A percentile compares a stretch with the other conserved stretches of the same genome.
Evolutionary conservation across 2,113 vertebrate species (phyloP).

Genomic region (Ginglymostoma cirratum): DNA sequence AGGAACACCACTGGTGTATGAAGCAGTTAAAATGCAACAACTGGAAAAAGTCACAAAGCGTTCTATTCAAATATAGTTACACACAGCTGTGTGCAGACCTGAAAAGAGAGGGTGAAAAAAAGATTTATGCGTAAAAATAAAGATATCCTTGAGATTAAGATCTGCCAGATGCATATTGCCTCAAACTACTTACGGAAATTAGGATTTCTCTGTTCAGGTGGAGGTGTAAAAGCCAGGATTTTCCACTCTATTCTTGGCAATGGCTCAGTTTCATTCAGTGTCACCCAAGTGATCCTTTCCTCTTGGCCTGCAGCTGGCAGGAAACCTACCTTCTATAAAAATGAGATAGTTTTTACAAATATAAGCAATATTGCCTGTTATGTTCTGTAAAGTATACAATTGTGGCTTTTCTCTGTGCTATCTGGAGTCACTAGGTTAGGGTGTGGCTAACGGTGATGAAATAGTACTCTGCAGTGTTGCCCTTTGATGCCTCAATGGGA

Average conservation of each 20-base stretch:
- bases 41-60: not conserved
- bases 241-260: constrained; percentile 73
- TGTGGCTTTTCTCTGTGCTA: not conserved
- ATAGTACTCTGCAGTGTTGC: not conserved
- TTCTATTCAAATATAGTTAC: not conserved
- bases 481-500: not conserved
- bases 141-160: not conserved
- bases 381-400: not conserved
- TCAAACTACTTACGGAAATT: constrained; percentile 67
- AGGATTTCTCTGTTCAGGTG: constrained; percentile 70
- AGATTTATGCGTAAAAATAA: not conserved
- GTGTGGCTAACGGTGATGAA: not conserved
- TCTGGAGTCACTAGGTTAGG: not conserved
- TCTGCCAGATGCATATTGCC: not conserved
- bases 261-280: constrained; percentile 65
- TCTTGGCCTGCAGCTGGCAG: constrained; percentile 62
- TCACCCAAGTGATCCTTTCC: constrained; percentile 67
- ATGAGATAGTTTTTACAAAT: not conserved
- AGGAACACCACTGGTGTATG: not conserved
- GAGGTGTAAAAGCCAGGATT: constrained; percentile 68
- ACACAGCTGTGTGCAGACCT: not conserved
- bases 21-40: not conserved
- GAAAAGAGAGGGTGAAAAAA: not conserved
- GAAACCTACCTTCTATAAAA: constrained; percentile 72
- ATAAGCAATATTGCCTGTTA: not conserved